Conservation (phyloP, 2,888 invertebrate species). For the Acanthosepion pharaonis region DNA sequence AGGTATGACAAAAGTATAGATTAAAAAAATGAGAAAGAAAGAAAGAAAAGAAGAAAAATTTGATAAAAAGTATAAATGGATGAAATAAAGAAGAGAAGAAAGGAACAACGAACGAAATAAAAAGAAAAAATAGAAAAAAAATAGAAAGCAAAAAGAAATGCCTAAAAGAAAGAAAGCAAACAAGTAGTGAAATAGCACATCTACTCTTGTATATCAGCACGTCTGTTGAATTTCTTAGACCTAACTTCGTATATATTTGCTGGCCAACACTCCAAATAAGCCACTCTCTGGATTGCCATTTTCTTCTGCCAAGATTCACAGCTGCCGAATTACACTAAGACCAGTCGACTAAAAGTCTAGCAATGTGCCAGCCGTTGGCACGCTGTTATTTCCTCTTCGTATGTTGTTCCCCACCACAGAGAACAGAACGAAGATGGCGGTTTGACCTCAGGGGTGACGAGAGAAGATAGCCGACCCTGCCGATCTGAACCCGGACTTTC, state of each 20-base stretch:
- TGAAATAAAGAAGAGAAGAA: too few species aligned
- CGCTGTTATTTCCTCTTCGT: constrained; percentile 20
- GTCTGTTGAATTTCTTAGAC: background rate
- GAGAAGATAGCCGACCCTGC: constrained; percentile 18
- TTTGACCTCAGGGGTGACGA: background rate
- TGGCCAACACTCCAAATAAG: background rate
- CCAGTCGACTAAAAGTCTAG: constrained; percentile 17
- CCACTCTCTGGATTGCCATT: background rate
- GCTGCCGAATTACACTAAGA: background rate
- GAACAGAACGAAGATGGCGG: constrained; percentile 7
- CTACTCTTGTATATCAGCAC: background rate
- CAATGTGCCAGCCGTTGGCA: constrained; percentile 12
- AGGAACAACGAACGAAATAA: too few species aligned
- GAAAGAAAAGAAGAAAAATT: too few species aligned
- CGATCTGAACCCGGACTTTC: constrained; percentile 33
- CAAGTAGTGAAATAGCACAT: background rate
- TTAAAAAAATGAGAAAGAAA: too few species aligned
- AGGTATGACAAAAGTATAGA: too few species aligned
- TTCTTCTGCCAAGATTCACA: background rate
- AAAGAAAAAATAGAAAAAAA: background rate
- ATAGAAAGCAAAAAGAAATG: background rate
- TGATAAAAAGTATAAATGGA: too few species aligned
- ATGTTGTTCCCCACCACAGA: background rate
- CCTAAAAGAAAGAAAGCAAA: background rate
- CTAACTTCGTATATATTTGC: background rate